Evolutionary conservation across 2,888 invertebrate genomes (phyloP), one percentile per base, ranked within the genome.

Genomic region (Lasioglossum zephyrum): DNA sequence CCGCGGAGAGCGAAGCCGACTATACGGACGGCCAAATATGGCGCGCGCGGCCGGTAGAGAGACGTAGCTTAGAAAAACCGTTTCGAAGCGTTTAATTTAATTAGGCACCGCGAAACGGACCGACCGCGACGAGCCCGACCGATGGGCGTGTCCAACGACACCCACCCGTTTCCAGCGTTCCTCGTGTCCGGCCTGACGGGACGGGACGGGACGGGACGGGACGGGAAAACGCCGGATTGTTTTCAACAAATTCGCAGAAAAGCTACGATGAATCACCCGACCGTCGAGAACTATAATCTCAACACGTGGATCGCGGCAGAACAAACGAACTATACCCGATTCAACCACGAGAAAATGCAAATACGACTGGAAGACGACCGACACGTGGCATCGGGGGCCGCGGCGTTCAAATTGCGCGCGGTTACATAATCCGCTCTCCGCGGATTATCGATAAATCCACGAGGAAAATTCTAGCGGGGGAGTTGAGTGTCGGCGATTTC

Each of bases 1-100:
- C 72, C 9, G 18, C 44, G 26, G 47, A 57, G 41, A 47, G 53
- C 16, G 69, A 87, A 60, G 70, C 63, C 22, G 26, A 49, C 39
- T 75, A 13, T 13, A 2, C 36, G 9, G 75, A 44, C 39, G 53
- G 89, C 92, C 93, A 93, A 93, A 92, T 92, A 92, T 92, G 92
- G 92, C 89, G 92, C 90, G 93, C 88, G 93, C 88, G 87, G 89
- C 87, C 73, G 49, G 73, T 78, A 26, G 26, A 60, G 26, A 60
- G 31, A 16, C 31, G 72, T 80, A 88, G 81, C 75, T 88, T 79
- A 86, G 84, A 82, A 86, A 90, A 69, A 89, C 76, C 80, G 31
- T 81, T 80, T 49, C 83, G 81, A 84, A 86, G 83, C 81, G 73
- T 87, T 91, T 87, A 88, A 91, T 89, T 90, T 85, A 87, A 91